These are phyloP conservation scores for Phlogophora meticulosa DNA, from an alignment of 2,888 invertebrate genomes.

Conservation along the genomic window DNA sequence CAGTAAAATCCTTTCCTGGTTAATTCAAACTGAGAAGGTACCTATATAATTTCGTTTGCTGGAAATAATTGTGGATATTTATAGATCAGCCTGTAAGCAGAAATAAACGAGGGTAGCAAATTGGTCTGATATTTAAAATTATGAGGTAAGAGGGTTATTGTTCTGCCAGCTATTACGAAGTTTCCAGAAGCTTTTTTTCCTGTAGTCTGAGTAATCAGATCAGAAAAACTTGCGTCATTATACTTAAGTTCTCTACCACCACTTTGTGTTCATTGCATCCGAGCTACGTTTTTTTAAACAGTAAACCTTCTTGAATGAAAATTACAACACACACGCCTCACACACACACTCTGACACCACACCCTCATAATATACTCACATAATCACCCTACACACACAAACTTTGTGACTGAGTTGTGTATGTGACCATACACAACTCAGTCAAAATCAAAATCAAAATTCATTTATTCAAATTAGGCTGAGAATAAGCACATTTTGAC, in stretches of 20 bases:
- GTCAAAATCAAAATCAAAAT: no score
- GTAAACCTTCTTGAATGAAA: neutral
- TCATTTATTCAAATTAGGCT: no score
- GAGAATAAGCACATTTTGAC: no score
- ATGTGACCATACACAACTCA: no score
- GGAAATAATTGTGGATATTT: conserved; percentile 29
- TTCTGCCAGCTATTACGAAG: neutral
- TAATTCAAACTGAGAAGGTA: conserved; percentile 17
- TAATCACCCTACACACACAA: no score
- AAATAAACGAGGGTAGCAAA: conserved; percentile 12
- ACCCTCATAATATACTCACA: no score
- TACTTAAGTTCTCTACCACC: no score
- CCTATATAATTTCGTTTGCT: conserved; percentile 27
- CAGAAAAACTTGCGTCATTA: neutral
- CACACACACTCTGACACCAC: no score
- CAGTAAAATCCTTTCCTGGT: conserved; percentile 35
- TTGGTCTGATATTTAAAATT: neutral
- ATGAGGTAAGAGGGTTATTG: neutral
- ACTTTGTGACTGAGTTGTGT: no score
- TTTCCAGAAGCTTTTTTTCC: conserved; percentile 3
- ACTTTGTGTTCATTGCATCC: neutral
- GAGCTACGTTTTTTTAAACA: no score
- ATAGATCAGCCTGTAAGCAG: conserved; percentile 1
- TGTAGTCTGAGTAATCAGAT: neutral
- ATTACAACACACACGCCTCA: no score